Conservation (phyloP, 35 echinoderm and acorn worm species). For the Heliocidaris tuberculata region DNA sequence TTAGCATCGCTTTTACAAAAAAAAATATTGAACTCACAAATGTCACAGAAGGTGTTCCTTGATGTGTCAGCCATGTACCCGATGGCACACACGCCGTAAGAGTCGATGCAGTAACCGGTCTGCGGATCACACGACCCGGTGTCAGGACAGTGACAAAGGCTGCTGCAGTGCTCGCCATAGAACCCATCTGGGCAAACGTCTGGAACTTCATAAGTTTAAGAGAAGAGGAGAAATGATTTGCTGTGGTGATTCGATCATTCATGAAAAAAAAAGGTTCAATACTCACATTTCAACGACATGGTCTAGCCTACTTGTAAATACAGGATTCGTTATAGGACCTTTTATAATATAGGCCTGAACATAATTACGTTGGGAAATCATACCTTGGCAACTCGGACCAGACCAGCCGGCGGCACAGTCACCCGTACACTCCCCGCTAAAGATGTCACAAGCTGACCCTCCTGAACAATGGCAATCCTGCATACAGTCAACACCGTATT, state of each 20-base stretch:
- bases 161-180: neutral
- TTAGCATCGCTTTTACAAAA: no score
- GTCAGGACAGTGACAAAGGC: neutral
- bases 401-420: slow-evolving; percentile 3
- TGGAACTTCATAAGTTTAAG: no score
- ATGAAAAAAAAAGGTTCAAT: no score
- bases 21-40: neutral
- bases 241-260: no score
- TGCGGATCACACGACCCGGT: neutral
- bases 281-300: no score
- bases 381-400: slow-evolving; percentile 48
- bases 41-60: neutral
- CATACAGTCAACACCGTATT: neutral
- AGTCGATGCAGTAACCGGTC: neutral
- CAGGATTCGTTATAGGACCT: no score
- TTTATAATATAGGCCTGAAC: no score
- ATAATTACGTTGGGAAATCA: no score
- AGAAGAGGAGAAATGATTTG: no score
- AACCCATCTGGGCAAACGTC: neutral
- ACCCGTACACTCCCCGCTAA: slow-evolving; percentile 33
- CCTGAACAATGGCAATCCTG: slow-evolving; percentile 21
- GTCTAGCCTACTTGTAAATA: no score
- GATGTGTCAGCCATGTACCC: neutral
- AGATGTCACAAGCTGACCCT: slow-evolving; percentile 18
- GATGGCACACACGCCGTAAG: neutral